Evolutionary conservation across 2,113 vertebrate genomes (phyloP).

Genomic region (Macrotis lagotis): DNA sequence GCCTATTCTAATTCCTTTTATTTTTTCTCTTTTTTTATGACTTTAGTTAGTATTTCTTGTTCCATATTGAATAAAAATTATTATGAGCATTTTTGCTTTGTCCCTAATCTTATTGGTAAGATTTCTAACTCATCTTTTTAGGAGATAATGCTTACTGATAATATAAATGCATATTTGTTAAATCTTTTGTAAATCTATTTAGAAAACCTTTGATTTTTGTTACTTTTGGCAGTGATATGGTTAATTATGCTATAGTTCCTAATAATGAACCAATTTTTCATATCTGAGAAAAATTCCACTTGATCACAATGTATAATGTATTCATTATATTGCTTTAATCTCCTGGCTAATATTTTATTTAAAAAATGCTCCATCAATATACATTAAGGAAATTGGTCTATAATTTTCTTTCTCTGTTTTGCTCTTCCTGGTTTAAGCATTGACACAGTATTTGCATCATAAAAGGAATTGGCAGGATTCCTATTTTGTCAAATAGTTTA

Average conservation of each 20-base stretch:
- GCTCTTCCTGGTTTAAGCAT: no score
- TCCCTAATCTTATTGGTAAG: not conserved
- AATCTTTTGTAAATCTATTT: not conserved
- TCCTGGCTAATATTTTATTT: not conserved
- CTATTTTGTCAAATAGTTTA: not conserved
- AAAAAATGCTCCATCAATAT: not conserved
- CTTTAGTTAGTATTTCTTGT: not conserved
- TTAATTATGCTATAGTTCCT: not conserved
- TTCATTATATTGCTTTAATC: not conserved
- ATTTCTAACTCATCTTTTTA: not conserved
- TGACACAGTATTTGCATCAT: not conserved
- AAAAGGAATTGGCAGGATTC: not conserved
- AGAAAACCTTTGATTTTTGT: not conserved
- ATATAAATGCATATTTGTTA: no score
- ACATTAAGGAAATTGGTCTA: not conserved
- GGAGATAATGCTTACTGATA: no score
- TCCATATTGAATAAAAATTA: not conserved
- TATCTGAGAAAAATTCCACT: not conserved
- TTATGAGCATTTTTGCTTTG: not conserved
- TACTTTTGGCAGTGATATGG: not conserved
- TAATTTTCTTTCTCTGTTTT: no score
- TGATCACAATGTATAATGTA: no score
- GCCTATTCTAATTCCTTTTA: not conserved
- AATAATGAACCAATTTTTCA: no score
- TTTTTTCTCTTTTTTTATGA: not conserved